Conservation (phyloP, 53 echinoderm and acorn worm genomes). For the Echinarachnius parma region DNA sequence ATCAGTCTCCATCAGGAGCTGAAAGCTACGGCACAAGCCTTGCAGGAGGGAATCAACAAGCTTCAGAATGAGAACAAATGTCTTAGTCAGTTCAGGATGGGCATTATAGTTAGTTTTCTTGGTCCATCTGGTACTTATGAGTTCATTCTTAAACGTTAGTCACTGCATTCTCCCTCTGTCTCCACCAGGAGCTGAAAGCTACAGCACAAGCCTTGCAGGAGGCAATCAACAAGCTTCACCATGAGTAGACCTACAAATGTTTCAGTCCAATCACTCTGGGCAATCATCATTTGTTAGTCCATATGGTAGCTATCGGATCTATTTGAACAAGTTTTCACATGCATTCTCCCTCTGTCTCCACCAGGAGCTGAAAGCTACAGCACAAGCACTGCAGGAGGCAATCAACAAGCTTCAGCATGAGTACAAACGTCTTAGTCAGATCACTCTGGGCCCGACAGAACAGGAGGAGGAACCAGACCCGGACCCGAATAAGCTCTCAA, state of each 20-base stretch:
- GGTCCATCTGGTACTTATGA: too few species aligned
- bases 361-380: constrained; percentile 87
- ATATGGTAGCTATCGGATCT: too few species aligned
- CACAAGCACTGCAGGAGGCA: constrained; percentile 76
- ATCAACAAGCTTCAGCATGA: constrained; percentile 90
- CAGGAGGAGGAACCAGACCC: constrained; percentile 39
- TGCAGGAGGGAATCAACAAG: constrained; percentile 84
- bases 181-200: constrained; percentile 76
- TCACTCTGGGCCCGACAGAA: constrained; percentile 59
- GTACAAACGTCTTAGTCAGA: constrained; percentile 84
- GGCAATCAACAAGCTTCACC: constrained; percentile 85
- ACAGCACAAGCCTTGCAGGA: constrained; percentile 78
- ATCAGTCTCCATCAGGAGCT: constrained; percentile 60
- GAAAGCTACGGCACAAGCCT: constrained; percentile 67
- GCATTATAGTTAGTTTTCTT: too few species aligned
- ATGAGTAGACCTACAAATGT: constrained; percentile 94
- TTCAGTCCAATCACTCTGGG: constrained; percentile 65
- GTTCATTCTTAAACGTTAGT: too few species aligned
- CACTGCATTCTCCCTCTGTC: too few species aligned
- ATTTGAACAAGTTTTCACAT: too few species aligned
- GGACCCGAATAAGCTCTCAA: constrained; percentile 39
- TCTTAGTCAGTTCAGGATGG: constrained; percentile 66
- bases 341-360: background rate
- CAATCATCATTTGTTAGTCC: too few species aligned
- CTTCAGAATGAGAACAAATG: constrained; percentile 93